Base-by-base conservation (phyloP, 2,797 vertebrate genomes). In the Pseudomugil gertrudae region DNA sequence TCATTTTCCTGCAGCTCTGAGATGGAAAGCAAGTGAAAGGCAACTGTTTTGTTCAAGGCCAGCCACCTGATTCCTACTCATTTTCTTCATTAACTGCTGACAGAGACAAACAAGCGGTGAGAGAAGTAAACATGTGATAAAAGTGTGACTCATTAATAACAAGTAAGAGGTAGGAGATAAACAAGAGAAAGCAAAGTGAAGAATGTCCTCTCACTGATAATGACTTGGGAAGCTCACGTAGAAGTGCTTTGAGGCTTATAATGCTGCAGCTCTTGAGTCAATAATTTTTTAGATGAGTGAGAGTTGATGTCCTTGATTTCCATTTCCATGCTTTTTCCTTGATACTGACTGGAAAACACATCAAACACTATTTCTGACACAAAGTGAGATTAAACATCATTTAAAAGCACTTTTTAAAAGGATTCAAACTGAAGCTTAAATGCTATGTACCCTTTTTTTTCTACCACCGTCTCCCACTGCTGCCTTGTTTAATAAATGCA, bases 61-160 rank as follows among this genome's bases (percentile, higher is more conserved):
- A 21, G 17, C 35, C 40, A 66, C 11, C 8, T 69, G 60, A 68
- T 48, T 56, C 15, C 11, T 30, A 21, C 58, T 57, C 5, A 60
- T 72, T 66, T 57, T 58, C 65, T 74, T 56, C 30, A 66, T 50
- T 69, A 58, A 58, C 61, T 17, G 26, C 32, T 40, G 26, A 56
- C 47, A 50, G 40, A 67, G 56, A 63, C 48, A 70, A 76, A 63
- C 30, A 71, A 5, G 17, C 57, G 6, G 11, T 61, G 50, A 59
- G 47, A 57, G 57, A 54, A 43, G 26, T 60, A 54, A 65, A 55
- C 17, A 45, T 19, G 30, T 21, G 23, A 61, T 58, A 50, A 50
- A 47, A 50, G 8, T 43, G 23, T 13, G 32, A 17, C 47, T 75
- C 52, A 69, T 62, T 81, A 55, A 62, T 65, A 70, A 26, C 48